phyloP scores from a whole-genome alignment of 2,113 vertebrate species.

The Vidua macroura region DNA sequence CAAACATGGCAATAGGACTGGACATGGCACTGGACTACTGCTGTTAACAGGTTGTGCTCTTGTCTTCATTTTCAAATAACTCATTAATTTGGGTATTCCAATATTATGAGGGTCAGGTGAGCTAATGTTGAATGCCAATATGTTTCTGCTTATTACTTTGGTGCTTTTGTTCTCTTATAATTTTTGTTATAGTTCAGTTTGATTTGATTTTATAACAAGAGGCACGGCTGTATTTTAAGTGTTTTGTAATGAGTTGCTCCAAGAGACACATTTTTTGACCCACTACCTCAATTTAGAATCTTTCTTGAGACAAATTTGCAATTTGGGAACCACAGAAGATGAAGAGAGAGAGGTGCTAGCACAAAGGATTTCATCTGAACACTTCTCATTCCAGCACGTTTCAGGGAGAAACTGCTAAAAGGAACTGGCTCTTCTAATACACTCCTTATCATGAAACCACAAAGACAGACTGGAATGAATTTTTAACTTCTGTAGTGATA shows the following conservation, averaged over 20 bases:
- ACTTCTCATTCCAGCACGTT: conserved; percentile 74
- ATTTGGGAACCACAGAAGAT: conserved; percentile 66
- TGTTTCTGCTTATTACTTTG: conserved; percentile 17
- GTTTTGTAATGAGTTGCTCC: conserved; percentile 58
- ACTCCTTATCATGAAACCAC: conserved; percentile 66
- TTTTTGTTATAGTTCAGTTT: conserved; percentile 38
- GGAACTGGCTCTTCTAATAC: conserved; percentile 70
- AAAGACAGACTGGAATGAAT: conserved; percentile 60
- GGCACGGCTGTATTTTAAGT: conserved; percentile 58
- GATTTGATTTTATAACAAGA: conserved; percentile 38
- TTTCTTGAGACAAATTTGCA: conserved; percentile 59
- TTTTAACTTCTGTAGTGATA: conserved; percentile 56
- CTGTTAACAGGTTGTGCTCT: not conserved
- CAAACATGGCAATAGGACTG: not conserved
- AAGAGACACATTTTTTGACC: conserved; percentile 66
- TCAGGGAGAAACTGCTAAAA: conserved; percentile 67
- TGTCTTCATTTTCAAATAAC: conserved; percentile 9
- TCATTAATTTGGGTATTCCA: conserved; percentile 1
- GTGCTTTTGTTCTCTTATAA: not conserved
- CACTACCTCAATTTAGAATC: conserved; percentile 66
- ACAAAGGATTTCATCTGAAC: conserved; percentile 61
- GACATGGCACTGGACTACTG: not conserved
- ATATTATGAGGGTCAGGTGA: conserved; percentile 45
- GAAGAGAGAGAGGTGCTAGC: conserved; percentile 60
- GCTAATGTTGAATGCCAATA: not conserved